Evolutionary conservation across 37 sponge, comb jelly and placozoan genomes (phyloP).

Genomic region (Oscarella lobularis): DNA sequence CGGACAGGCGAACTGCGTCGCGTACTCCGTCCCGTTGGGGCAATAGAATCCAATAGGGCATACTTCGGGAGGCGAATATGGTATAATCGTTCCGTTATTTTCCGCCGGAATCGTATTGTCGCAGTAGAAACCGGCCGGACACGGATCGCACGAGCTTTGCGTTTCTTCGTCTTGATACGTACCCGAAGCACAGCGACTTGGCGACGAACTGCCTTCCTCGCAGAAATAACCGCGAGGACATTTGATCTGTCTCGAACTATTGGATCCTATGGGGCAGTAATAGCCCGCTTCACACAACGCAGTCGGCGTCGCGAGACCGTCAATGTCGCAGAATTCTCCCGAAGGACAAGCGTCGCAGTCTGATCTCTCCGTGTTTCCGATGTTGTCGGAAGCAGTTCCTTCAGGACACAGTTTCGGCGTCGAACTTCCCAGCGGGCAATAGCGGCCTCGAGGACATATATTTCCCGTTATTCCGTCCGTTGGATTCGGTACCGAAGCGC

Average conservation of each 20-base stretch:
- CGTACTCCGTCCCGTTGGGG: neutral
- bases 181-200: conserved; percentile 9
- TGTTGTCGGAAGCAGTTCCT: neutral
- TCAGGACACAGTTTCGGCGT: neutral
- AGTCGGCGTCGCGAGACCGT: conserved; percentile 9
- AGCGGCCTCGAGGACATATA: conserved; percentile 13
- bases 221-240: conserved; percentile 5
- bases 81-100: neutral
- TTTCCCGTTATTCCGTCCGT: conserved; percentile 6
- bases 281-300: conserved; percentile 17
- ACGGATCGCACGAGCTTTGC: neutral
- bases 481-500: neutral
- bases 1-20: neutral
- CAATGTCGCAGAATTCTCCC: neutral
- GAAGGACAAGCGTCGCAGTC: neutral
- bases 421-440: neutral
- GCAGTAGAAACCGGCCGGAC: conserved; percentile 26
- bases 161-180: conserved; percentile 8
- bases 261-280: conserved; percentile 28
- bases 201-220: neutral
- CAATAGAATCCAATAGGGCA: conserved; percentile 4
- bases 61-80: neutral
- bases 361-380: neutral
- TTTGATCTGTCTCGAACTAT: neutral
- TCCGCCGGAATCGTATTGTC: neutral